Conservation (phyloP, 2,888 invertebrate genomes). For the Seladonia tumulorum region DNA sequence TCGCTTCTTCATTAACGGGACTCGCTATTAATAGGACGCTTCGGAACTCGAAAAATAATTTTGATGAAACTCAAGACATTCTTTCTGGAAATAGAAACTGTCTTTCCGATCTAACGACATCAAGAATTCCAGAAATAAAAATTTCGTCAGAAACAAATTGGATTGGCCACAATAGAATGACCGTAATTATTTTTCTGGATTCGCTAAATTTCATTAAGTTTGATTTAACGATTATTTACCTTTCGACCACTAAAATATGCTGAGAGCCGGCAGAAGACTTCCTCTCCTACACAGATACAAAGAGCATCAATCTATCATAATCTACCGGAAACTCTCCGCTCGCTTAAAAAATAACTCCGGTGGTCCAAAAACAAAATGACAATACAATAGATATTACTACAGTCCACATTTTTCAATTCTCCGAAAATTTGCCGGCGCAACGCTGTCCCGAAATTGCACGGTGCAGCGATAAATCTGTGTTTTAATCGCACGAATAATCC, state of each 20-base stretch:
- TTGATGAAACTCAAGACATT: too few relatives aligned
- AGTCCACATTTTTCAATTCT: not conserved
- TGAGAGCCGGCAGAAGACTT: not conserved
- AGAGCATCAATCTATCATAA: not conserved
- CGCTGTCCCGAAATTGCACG: not conserved
- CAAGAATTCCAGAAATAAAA: not conserved
- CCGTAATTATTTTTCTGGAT: too few relatives aligned
- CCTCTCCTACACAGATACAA: not conserved
- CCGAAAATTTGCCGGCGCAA: not conserved
- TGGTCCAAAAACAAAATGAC: not conserved
- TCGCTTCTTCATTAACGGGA: not conserved
- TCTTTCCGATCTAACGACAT: too few relatives aligned
- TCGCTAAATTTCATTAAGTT: not conserved
- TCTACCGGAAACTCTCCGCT: not conserved
- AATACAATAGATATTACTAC: not conserved
- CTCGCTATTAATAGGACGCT: not conserved
- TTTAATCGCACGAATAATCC: constrained; percentile 12
- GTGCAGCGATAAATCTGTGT: not conserved
- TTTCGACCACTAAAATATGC: not conserved
- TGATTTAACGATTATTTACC: too few relatives aligned
- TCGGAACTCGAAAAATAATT: not conserved
- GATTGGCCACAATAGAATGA: too few relatives aligned
- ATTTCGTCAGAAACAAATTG: not conserved
- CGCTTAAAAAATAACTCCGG: not conserved
- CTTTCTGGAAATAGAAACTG: too few relatives aligned